These are phyloP conservation scores for Drosophila emarginata DNA, from an alignment of 2,888 invertebrate species.

Conservation along the genomic window DNA sequence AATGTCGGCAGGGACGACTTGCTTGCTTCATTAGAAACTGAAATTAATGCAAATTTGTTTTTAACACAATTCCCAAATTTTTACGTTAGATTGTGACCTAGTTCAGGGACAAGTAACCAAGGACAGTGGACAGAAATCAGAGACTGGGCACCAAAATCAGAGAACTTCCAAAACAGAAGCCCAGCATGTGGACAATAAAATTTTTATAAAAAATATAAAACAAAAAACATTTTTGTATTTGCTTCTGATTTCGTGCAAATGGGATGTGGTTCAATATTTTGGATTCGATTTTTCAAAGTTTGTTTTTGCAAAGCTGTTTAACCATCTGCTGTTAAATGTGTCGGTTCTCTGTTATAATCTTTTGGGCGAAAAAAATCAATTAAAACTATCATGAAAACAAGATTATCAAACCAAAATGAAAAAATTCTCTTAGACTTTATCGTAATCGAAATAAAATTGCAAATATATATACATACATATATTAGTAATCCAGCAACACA, in stretches of 20 bases:
- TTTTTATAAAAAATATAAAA: slow-evolving; percentile 68
- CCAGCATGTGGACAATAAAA: slow-evolving; percentile 67
- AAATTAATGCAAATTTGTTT: slow-evolving; percentile 72
- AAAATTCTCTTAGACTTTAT: too few relatives aligned
- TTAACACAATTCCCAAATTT: slow-evolving; percentile 63
- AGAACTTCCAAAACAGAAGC: slow-evolving; percentile 9
- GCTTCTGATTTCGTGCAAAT: slow-evolving; percentile 28
- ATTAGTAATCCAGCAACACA: too few relatives aligned
- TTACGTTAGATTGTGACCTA: slow-evolving; percentile 50
- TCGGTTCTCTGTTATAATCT: too few relatives aligned
- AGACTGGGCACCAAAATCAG: background rate
- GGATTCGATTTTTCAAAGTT: background rate
- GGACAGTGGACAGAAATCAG: background rate
- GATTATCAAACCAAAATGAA: too few relatives aligned
- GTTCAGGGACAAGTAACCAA: slow-evolving; percentile 1
- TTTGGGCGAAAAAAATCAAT: too few relatives aligned
- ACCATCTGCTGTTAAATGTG: slow-evolving; percentile 7
- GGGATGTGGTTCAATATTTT: slow-evolving; percentile 5
- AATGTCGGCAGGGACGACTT: too few relatives aligned
- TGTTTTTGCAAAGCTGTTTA: slow-evolving; percentile 22
- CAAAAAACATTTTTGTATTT: slow-evolving; percentile 24
- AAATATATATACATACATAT: too few relatives aligned
- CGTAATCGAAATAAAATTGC: too few relatives aligned
- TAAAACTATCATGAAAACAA: too few relatives aligned
- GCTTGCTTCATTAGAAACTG: too few relatives aligned